Evolutionary conservation across 1,140 invertebrate genomes (phyloP).

Genomic region (Drosophila fuyamai): DNA sequence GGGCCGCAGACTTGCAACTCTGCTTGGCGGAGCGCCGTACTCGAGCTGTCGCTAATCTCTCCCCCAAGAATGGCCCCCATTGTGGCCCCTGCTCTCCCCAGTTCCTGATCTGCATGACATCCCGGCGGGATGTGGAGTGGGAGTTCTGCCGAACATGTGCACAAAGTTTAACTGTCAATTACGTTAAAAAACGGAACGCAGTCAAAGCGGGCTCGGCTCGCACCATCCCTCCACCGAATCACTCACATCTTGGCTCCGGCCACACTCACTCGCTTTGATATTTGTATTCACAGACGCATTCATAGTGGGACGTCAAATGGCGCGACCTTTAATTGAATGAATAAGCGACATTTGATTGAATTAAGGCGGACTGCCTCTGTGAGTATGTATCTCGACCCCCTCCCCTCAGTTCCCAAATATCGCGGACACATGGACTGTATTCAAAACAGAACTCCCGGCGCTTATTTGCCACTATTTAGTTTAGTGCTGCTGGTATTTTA

Average conservation of each 20-base stretch:
- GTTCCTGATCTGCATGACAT: conserved; percentile 24
- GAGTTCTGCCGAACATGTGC: conserved; percentile 35
- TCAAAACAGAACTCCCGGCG: conserved; percentile 15
- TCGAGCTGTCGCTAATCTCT: conserved; percentile 44
- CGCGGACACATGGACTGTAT: background rate
- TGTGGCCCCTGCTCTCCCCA: conserved; percentile 30
- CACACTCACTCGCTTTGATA: conserved; percentile 17
- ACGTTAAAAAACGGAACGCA: conserved; percentile 55
- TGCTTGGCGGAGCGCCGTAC: conserved; percentile 26
- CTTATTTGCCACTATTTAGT: conserved; percentile 26
- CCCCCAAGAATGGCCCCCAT: conserved; percentile 69
- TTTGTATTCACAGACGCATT: conserved; percentile 43
- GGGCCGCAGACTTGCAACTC: conserved; percentile 6
- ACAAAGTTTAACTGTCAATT: conserved; percentile 73
- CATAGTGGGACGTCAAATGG: conserved; percentile 73
- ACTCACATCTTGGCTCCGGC: background rate
- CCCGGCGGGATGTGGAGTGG: background rate
- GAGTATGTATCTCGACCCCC: conserved; percentile 3
- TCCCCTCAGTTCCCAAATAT: background rate
- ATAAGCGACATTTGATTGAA: conserved; percentile 84
- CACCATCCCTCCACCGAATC: background rate
- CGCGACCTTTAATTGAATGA: conserved; percentile 84
- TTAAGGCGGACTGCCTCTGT: conserved; percentile 55
- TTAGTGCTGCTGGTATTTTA: conserved; percentile 36
- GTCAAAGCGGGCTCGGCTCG: conserved; percentile 1